Base-by-base conservation (phyloP, 2,113 vertebrate genomes). In the Engystomops pustulosus region DNA sequence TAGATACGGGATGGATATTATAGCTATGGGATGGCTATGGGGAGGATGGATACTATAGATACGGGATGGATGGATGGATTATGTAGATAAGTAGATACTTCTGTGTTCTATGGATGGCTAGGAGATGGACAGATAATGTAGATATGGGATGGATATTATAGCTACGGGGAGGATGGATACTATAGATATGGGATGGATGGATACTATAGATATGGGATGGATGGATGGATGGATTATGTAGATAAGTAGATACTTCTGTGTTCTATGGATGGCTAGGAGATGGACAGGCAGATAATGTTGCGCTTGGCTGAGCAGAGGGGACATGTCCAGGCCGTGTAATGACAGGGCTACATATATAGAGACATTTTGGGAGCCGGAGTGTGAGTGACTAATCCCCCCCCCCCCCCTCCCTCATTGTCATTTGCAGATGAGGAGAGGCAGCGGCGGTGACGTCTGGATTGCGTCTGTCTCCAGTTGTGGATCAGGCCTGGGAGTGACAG, bases 401-500 rank as follows among this genome's bases (percentile, higher is more conserved):
- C n/a, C 60, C 72, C 44, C 70, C 70, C 68, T 53, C 58, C 44
- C 65, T 72, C 15, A 70, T 47, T 71, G 72, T 80, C 83, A 84
- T 84, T 53, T 67, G 72, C 55, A 41, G 82, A 77, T 77, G 72
- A 77, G 72, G 62, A 58, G 81, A 34, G 60, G 71, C 30, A 38
- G 74, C 18, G 44, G 58, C 44, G 18, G 45, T 84, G 72, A 84
- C 82, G 60, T 41, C 70, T 27, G 15, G 10, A 30, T 58, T 69
- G 58, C 80, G 65, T 81, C 60, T 71, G 44, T 78, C 74, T 60
- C 71, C 80, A 65, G 62, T 60, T 45, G 49, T 53, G 83, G n/a
- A 76, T 36, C 69, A 74, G 84, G 68, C 58, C 83, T 85, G 75
- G 51, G 67, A 80, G 62, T 79, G 75, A 85, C 75, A 85, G 77